These are phyloP conservation scores for Caenorhabditis parvicauda DNA, from an alignment of 2,888 invertebrate species.

Conservation along the genomic window DNA sequence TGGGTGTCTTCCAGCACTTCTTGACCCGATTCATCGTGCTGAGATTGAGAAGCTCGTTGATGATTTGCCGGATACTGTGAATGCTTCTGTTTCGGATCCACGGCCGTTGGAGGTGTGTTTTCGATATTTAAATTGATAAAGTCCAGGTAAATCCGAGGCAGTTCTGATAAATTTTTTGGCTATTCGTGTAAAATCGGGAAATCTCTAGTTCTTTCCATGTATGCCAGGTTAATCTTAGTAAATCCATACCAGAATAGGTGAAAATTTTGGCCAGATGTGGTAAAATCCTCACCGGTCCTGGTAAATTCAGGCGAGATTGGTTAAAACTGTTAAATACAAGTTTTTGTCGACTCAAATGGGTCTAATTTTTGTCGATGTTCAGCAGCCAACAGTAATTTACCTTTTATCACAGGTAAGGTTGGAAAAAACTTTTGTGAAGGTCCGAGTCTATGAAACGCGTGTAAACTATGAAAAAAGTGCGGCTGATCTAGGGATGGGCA, in stretches of 20 bases:
- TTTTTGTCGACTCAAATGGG: no score
- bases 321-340: no score
- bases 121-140: not conserved
- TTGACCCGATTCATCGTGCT: constrained; percentile 22
- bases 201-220: constrained; percentile 44
- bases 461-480: not conserved
- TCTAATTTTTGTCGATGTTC: no score
- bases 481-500: no score
- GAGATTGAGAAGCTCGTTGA: constrained; percentile 17
- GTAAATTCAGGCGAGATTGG: no score
- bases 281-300: no score
- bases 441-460: no score
- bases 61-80: constrained; percentile 4
- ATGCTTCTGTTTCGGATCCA: not conserved
- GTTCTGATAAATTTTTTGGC: no score
- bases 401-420: not conserved
- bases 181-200: constrained; percentile 23
- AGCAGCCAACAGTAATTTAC: no score
- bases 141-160: constrained; percentile 8
- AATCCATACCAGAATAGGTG: constrained; percentile 41
- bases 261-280: constrained; percentile 32
- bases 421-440: no score
- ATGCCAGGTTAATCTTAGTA: constrained; percentile 54
- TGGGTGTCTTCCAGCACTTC: constrained; percentile 32
- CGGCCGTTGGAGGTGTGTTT: not conserved